phyloP scores from a whole-genome alignment of 2,797 vertebrate species.

The Lithobates pipiens region DNA sequence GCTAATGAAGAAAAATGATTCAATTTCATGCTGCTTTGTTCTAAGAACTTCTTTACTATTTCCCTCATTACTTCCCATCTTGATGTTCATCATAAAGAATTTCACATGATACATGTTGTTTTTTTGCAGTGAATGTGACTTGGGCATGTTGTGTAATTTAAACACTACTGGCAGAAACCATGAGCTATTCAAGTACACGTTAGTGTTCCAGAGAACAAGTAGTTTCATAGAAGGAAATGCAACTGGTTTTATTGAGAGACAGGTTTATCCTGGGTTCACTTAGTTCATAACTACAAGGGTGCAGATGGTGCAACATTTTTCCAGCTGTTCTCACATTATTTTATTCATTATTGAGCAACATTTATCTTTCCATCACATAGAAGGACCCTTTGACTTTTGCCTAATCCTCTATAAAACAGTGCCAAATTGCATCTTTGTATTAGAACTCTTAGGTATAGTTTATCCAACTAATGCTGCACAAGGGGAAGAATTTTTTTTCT shows the following conservation, averaged over 20 bases:
- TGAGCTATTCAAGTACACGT: neutral
- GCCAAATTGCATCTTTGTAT: too few relatives aligned
- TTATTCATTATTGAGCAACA: too few relatives aligned
- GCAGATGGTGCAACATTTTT: too few relatives aligned
- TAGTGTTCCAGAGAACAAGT: neutral
- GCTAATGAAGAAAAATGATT: slow-evolving; percentile 69
- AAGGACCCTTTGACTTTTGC: too few relatives aligned
- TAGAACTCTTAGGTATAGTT: too few relatives aligned
- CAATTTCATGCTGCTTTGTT: slow-evolving; percentile 62
- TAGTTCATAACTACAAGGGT: too few relatives aligned
- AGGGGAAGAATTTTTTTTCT: too few relatives aligned
- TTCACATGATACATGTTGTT: slow-evolving; percentile 47
- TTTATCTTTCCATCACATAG: too few relatives aligned
- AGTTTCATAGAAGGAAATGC: neutral
- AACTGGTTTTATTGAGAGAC: neutral
- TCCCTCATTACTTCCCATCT: slow-evolving; percentile 65
- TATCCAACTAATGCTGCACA: too few relatives aligned
- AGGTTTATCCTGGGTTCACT: too few relatives aligned
- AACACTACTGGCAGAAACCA: slow-evolving; percentile 61
- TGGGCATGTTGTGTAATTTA: slow-evolving; percentile 46
- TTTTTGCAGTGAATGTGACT: neutral
- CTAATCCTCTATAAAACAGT: too few relatives aligned
- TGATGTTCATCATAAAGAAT: slow-evolving; percentile 64
- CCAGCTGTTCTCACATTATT: too few relatives aligned
- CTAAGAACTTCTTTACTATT: slow-evolving; percentile 69